These are phyloP conservation scores for Harpagifer antarcticus DNA, from an alignment of 2,797 vertebrate species.

Conservation along the genomic window DNA sequence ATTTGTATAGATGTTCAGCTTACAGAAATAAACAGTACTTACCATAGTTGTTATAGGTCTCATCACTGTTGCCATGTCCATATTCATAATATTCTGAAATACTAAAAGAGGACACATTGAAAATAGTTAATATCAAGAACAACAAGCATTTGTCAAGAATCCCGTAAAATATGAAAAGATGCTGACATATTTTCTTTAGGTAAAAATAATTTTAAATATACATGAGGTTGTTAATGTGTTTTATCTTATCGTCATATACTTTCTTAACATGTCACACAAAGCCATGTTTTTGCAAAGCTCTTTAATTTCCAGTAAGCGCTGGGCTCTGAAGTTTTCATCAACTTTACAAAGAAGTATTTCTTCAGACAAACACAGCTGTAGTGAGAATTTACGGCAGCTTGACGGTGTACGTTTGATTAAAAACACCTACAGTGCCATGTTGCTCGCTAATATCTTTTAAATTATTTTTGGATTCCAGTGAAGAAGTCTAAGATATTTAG, in stretches of 20 bases:
- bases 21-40: conserved; percentile 71
- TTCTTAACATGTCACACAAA: conserved; percentile 1
- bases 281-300: neutral
- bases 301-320: conserved; percentile 17
- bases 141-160: neutral
- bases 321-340: conserved; percentile 8
- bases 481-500: neutral
- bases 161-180: neutral
- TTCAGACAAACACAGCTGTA: neutral
- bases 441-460: conserved; percentile 1
- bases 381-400: conserved; percentile 33
- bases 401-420: conserved; percentile 27
- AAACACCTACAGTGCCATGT: conserved; percentile 1
- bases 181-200: neutral
- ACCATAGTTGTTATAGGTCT: conserved; percentile 96
- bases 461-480: too few species aligned
- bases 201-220: neutral
- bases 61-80: conserved; percentile 91
- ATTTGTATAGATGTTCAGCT: conserved; percentile 11
- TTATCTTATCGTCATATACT: neutral
- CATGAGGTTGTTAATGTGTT: neutral
- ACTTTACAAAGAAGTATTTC: neutral
- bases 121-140: conserved; percentile 11
- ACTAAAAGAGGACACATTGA: conserved; percentile 77
- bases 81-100: conserved; percentile 98